Conservation (phyloP, 1,140 invertebrate species). For the Eufriesea mexicana region DNA sequence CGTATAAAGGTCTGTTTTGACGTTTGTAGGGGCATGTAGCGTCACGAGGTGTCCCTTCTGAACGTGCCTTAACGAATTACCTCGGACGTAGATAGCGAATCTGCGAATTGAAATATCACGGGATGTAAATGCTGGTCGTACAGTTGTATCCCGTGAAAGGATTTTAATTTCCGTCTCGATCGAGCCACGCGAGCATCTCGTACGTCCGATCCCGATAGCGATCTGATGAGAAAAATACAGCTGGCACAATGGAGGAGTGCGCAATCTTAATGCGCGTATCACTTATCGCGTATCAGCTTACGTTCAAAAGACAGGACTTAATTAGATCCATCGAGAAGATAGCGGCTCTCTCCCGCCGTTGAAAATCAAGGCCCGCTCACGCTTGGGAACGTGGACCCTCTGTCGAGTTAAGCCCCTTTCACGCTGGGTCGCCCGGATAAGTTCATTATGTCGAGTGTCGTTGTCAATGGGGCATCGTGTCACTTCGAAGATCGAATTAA, state of each 20-base stretch:
- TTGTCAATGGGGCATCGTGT: background rate
- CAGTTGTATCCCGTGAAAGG: conserved; percentile 5
- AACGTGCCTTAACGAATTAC: background rate
- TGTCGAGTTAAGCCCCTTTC: background rate
- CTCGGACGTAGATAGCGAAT: background rate
- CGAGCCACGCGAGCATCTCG: background rate
- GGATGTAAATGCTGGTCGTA: background rate
- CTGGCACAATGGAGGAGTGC: conserved; percentile 29
- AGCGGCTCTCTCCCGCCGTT: background rate
- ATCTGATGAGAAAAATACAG: conserved; percentile 39
- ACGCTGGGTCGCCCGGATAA: background rate
- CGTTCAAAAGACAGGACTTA: conserved; percentile 46
- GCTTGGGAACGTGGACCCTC: background rate
- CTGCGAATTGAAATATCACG: conserved; percentile 9
- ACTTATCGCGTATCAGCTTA: conserved; percentile 36
- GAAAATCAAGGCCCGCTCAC: conserved; percentile 12
- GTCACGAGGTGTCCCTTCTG: background rate
- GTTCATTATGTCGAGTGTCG: background rate
- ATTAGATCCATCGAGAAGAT: conserved; percentile 43
- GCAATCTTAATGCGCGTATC: conserved; percentile 31
- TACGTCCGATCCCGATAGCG: conserved; percentile 3
- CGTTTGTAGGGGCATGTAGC: too few relatives aligned
- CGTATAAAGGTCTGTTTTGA: too few relatives aligned
- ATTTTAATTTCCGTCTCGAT: conserved; percentile 34
- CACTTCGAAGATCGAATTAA: background rate